A percentile compares a stretch with the other conserved stretches of the same genome.
These are phyloP conservation scores for Papilio polytes DNA, from an alignment of 1,140 invertebrate genomes.

Conservation along the genomic window DNA sequence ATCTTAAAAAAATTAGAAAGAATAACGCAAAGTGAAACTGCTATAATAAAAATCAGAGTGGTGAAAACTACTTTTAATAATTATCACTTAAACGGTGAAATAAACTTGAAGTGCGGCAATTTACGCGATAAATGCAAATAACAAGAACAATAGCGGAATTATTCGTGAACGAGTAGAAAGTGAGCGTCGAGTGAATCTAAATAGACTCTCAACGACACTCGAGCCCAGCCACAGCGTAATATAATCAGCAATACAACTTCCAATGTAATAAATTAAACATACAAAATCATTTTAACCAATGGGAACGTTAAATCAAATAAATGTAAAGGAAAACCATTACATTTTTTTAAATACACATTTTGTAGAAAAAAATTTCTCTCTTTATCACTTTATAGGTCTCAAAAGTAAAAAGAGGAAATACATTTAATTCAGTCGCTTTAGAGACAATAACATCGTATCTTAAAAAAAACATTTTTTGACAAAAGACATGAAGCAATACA, in stretches of 20 bases:
- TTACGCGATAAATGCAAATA: conserved; percentile 12
- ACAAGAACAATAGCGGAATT: conserved; percentile 18
- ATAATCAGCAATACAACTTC: not conserved
- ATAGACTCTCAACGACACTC: conserved; percentile 2
- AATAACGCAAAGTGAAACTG: not conserved
- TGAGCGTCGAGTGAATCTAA: conserved; percentile 5
- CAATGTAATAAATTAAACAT: not conserved
- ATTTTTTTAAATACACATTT: too few species aligned
- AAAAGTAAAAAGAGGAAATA: not conserved
- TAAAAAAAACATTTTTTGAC: conserved; percentile 15
- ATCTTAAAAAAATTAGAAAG: too few species aligned
- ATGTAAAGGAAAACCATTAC: too few species aligned
- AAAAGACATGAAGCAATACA: conserved; percentile 12
- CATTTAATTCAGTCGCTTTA: not conserved
- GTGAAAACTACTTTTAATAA: not conserved
- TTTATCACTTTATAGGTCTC: not conserved
- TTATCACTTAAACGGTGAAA: conserved; percentile 3
- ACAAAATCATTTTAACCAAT: not conserved
- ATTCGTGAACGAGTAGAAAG: conserved; percentile 17
- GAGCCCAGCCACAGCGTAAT: not conserved
- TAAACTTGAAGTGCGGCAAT: not conserved
- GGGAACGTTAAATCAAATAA: too few species aligned
- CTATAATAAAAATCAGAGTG: not conserved
- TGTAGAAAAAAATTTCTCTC: not conserved
- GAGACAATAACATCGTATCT: not conserved